Conservation (phyloP, 1,140 invertebrate genomes). For the Tenebrio molitor region DNA sequence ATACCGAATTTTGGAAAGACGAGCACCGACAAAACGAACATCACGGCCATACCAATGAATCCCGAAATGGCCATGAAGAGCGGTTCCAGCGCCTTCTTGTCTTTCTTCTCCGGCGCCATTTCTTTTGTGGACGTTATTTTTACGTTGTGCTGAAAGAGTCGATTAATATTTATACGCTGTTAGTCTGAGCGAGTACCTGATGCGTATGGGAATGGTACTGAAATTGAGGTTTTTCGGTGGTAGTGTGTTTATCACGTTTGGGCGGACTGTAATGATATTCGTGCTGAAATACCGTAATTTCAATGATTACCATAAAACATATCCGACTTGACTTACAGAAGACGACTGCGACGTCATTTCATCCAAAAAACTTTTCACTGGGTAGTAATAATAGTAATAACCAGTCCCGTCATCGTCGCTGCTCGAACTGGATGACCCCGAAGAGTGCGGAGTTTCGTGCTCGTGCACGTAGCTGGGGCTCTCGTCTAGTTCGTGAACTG, state of each 20-base stretch:
- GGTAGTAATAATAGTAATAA: constrained; percentile 66
- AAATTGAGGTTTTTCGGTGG: constrained; percentile 56
- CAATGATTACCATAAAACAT: background rate
- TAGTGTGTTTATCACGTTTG: constrained; percentile 44
- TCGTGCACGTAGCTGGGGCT: constrained; percentile 7
- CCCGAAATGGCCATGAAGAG: constrained; percentile 68
- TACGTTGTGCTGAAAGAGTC: constrained; percentile 61
- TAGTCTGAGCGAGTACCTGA: constrained; percentile 56
- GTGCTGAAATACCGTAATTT: constrained; percentile 2
- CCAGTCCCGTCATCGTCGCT: constrained; percentile 50
- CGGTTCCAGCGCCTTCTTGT: constrained; percentile 64
- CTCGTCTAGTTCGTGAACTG: constrained; percentile 61
- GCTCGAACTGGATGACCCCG: constrained; percentile 2
- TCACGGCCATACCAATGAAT: constrained; percentile 68
- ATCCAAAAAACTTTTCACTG: constrained; percentile 64
- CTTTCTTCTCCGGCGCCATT: constrained; percentile 49
- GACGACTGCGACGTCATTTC: constrained; percentile 55
- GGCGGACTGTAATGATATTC: constrained; percentile 37
- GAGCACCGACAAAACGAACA: constrained; percentile 66
- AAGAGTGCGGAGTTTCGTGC: background rate
- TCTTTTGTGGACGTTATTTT: constrained; percentile 57
- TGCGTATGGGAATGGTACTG: constrained; percentile 64
- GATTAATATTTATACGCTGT: constrained; percentile 5
- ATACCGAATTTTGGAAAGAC: constrained; percentile 66
- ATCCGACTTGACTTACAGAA: constrained; percentile 33